Evolutionary conservation across 2,888 invertebrate species (phyloP).

Genomic region (Vanessa cardui): DNA sequence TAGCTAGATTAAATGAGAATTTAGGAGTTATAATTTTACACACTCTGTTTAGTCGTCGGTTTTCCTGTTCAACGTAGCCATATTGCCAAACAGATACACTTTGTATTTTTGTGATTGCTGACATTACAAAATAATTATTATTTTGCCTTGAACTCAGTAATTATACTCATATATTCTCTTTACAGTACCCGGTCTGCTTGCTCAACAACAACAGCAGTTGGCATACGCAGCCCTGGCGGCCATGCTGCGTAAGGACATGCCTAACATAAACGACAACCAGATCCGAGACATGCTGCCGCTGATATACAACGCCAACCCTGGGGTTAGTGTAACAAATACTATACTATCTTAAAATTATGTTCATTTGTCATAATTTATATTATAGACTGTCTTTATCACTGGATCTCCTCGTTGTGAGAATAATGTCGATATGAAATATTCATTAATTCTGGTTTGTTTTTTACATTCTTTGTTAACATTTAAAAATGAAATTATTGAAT

Average conservation of each 20-base stretch:
- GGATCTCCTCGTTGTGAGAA: too few relatives aligned
- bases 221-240: slow-evolving; percentile 73
- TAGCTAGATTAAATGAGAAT: too few relatives aligned
- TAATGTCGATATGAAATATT: not conserved
- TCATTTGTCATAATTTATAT: not conserved
- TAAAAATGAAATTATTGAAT: too few relatives aligned
- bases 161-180: not conserved
- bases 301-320: slow-evolving; percentile 83
- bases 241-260: slow-evolving; percentile 85
- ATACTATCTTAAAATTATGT: not conserved
- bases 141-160: not conserved
- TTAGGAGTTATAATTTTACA: too few relatives aligned
- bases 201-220: slow-evolving; percentile 72
- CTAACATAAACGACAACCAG: slow-evolving; percentile 83
- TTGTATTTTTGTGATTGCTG: too few relatives aligned
- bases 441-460: too few relatives aligned
- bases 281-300: slow-evolving; percentile 84
- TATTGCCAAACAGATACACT: too few relatives aligned
- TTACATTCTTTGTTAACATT: too few relatives aligned
- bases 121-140: not conserved
- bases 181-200: slow-evolving; percentile 59
- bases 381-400: too few relatives aligned
- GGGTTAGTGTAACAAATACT: slow-evolving; percentile 49
- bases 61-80: too few relatives aligned
- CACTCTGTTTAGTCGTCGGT: too few relatives aligned